Evolutionary conservation across 2,797 vertebrate species (phyloP).

Genomic region (Microcaecilia unicolor): DNA sequence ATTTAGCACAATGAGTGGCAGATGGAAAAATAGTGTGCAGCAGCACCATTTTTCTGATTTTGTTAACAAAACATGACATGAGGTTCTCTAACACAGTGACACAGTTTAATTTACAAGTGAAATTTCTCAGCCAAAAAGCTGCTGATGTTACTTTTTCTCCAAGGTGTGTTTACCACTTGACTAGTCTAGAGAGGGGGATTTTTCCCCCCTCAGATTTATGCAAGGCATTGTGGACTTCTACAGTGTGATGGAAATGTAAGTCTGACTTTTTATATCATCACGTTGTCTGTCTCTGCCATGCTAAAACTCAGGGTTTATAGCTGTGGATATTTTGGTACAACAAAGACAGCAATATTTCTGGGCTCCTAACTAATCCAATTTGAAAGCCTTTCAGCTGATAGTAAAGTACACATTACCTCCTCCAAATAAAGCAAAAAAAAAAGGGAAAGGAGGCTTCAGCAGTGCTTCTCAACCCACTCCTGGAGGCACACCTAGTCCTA

Average conservation of each 20-base stretch:
- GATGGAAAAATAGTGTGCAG: constrained; percentile 47
- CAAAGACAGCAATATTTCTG: too few relatives aligned
- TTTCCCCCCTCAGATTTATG: background rate
- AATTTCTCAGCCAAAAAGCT: constrained; percentile 40
- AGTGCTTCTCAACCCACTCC: too few relatives aligned
- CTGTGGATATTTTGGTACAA: too few relatives aligned
- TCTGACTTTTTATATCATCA: background rate
- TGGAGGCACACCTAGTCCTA: too few relatives aligned
- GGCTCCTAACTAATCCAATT: too few relatives aligned
- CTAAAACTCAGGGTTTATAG: too few relatives aligned
- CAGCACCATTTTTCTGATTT: constrained; percentile 58
- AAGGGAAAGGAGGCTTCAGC: too few relatives aligned
- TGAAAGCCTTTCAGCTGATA: too few relatives aligned
- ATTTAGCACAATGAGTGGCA: constrained; percentile 62
- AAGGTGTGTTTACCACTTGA: constrained; percentile 26
- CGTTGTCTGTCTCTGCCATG: too few relatives aligned
- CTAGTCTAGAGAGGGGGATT: constrained; percentile 12
- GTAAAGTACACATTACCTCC: too few relatives aligned
- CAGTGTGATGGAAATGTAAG: background rate
- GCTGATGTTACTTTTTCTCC: constrained; percentile 22
- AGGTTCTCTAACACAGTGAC: constrained; percentile 38
- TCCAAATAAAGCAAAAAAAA: too few relatives aligned
- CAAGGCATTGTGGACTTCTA: background rate
- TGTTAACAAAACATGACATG: constrained; percentile 59
- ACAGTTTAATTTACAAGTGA: constrained; percentile 46